phyloP scores from a whole-genome alignment of 2,888 invertebrate genomes.

The Tetropium fuscum region DNA sequence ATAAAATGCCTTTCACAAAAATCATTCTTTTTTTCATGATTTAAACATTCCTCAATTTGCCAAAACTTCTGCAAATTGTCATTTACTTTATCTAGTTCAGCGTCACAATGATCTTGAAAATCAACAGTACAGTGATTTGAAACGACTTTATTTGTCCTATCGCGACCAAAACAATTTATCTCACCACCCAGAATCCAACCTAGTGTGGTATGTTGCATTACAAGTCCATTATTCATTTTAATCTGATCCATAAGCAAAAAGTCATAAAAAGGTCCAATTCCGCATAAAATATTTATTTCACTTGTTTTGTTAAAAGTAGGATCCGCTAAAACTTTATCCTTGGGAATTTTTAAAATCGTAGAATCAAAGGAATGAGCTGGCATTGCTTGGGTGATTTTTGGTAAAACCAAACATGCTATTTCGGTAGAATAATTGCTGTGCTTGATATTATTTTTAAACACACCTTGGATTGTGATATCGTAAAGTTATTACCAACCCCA shows the following conservation, averaged over 20 bases:
- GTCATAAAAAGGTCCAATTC: background rate
- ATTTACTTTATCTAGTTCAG: background rate
- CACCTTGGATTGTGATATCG: background rate
- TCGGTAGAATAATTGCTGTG: background rate
- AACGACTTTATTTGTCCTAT: background rate
- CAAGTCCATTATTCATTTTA: constrained; percentile 15
- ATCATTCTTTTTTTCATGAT: background rate
- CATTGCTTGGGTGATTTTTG: background rate
- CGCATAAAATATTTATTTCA: background rate
- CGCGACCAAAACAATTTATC: background rate
- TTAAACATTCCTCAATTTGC: constrained; percentile 26
- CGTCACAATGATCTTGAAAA: no score
- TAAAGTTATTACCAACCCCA: constrained; percentile 11
- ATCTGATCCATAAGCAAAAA: constrained; percentile 5
- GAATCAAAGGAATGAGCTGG: background rate
- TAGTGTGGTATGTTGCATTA: constrained; percentile 30
- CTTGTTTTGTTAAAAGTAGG: background rate
- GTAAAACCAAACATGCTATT: background rate
- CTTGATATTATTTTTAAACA: constrained; percentile 23
- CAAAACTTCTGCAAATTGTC: constrained; percentile 21
- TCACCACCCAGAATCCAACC: constrained; percentile 30
- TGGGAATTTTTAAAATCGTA: background rate
- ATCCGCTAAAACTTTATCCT: background rate
- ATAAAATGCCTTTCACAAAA: constrained; percentile 34
- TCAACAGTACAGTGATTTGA: background rate